Evolutionary conservation across 1,140 invertebrate species (phyloP).

Genomic region (Leptonema lineaticorne): DNA sequence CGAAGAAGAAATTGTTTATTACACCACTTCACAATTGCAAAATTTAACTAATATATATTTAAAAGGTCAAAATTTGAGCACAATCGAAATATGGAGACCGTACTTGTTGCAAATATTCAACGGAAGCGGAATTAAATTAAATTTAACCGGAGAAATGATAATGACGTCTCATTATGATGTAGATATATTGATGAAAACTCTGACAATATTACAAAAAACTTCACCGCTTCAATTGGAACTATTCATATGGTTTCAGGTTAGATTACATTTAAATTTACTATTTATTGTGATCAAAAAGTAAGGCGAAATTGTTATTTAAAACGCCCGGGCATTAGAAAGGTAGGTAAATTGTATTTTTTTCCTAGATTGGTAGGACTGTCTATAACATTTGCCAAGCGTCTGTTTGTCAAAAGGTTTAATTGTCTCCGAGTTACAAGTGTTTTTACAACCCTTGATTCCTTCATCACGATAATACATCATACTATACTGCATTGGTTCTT

Average conservation of each 20-base stretch:
- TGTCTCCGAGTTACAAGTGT: too few relatives aligned
- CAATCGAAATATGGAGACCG: conserved; percentile 60
- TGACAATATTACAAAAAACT: conserved; percentile 57
- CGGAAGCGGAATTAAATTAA: conserved; percentile 56
- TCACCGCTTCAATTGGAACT: conserved; percentile 62
- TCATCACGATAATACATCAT: too few relatives aligned
- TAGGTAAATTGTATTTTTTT: too few relatives aligned
- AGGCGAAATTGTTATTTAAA: too few relatives aligned
- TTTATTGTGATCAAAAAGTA: too few relatives aligned
- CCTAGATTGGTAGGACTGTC: too few relatives aligned
- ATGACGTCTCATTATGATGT: conserved; percentile 61
- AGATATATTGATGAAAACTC: conserved; percentile 61
- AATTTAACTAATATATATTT: conserved; percentile 60
- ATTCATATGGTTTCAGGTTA: conserved; percentile 67
- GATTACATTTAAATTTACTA: too few relatives aligned
- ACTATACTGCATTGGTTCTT: too few relatives aligned
- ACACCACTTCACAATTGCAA: conserved; percentile 62
- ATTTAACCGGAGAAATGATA: conserved; percentile 57
- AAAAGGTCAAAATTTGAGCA: conserved; percentile 52
- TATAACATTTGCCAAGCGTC: too few relatives aligned
- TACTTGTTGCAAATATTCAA: conserved; percentile 65
- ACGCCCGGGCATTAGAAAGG: too few relatives aligned
- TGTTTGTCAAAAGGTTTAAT: too few relatives aligned
- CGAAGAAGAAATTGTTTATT: conserved; percentile 58
- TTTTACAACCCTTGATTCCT: too few relatives aligned